Evolutionary conservation across 1,140 invertebrate genomes (phyloP).

Genomic region (Ostrea denselamellosa): DNA sequence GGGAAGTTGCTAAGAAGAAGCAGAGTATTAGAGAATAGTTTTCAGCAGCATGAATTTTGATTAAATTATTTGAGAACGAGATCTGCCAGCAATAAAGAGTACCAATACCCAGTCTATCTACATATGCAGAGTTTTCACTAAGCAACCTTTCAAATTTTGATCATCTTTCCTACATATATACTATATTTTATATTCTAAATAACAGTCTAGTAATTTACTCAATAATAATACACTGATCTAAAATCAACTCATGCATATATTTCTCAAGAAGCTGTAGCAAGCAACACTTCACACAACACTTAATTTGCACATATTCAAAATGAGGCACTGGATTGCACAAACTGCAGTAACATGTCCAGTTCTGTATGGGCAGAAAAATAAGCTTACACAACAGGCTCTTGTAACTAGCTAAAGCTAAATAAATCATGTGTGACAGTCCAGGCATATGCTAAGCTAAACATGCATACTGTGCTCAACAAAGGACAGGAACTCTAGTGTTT

Average conservation of each 20-base stretch:
- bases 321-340: background rate
- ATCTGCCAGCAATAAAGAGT: conserved; percentile 2
- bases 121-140: background rate
- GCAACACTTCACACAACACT: background rate
- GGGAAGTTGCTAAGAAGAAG: background rate
- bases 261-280: background rate
- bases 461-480: conserved; percentile 3
- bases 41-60: background rate
- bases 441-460: conserved; percentile 29
- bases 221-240: no score
- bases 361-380: conserved; percentile 27
- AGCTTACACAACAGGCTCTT: conserved; percentile 19
- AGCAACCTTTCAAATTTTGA: no score
- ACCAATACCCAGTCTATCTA: background rate
- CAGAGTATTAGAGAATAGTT: conserved; percentile 3
- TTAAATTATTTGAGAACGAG: background rate
- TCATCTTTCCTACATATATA: no score
- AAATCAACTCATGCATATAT: no score
- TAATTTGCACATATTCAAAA: background rate
- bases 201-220: no score
- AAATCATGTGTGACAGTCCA: conserved; percentile 1
- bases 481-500: background rate
- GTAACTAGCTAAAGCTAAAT: conserved; percentile 14
- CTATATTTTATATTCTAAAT: no score
- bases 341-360: background rate